Evolutionary conservation across 2,797 vertebrate genomes (phyloP).

Genomic region (Xiphophorus birchmanni): DNA sequence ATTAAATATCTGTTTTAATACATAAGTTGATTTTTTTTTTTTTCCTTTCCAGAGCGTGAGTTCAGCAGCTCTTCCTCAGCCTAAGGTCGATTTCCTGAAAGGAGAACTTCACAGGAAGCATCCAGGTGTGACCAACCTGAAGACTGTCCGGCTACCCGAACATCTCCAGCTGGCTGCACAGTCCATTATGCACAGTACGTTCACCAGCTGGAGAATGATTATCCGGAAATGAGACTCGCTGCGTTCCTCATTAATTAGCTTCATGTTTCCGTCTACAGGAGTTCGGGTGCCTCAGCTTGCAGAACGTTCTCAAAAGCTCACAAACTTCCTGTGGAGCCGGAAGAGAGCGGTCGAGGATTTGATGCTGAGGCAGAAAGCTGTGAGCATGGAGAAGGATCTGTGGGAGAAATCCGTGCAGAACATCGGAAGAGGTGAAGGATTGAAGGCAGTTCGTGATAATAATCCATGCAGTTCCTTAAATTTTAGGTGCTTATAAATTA

Average conservation of each 20-base stretch:
- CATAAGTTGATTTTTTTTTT: not conserved
- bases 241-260: not conserved
- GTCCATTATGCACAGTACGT: conserved; percentile 80
- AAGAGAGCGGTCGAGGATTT: conserved; percentile 79
- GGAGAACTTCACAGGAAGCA: conserved; percentile 82
- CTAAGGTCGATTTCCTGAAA: conserved; percentile 78
- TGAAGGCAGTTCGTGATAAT: too few species aligned
- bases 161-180: conserved; percentile 76
- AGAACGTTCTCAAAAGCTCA: conserved; percentile 70
- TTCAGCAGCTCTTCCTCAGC: conserved; percentile 59
- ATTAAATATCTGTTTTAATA: not conserved
- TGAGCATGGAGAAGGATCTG: conserved; percentile 73
- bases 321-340: conserved; percentile 88
- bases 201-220: not conserved
- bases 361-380: conserved; percentile 77
- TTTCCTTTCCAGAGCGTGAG: conserved; percentile 70
- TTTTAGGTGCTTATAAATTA: not conserved
- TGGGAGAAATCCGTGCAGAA: conserved; percentile 64
- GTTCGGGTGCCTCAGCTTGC: conserved; percentile 65
- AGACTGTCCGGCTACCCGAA: conserved; percentile 77
- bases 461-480: not conserved
- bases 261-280: conserved; percentile 61
- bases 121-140: conserved; percentile 84
- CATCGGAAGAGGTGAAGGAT: conserved; percentile 48
- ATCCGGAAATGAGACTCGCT: not conserved